phyloP scores from a whole-genome alignment of 2,797 vertebrate genomes.

The Acanthiza pusilla region DNA sequence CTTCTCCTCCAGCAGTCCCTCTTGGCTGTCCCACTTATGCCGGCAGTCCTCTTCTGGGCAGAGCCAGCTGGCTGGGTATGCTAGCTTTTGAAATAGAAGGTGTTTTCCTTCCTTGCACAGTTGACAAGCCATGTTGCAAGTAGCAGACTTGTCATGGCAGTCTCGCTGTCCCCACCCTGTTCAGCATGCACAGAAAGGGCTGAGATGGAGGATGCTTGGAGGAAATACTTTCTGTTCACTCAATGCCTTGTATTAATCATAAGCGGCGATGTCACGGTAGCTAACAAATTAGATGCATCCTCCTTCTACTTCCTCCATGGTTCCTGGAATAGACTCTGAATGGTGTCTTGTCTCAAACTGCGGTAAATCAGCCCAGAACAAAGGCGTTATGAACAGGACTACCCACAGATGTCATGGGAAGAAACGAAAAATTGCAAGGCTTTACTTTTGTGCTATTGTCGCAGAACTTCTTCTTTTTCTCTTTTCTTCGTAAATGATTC shows the following conservation, averaged over 20 bases:
- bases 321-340: constrained; percentile 53
- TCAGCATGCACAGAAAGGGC: not conserved
- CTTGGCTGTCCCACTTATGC: not conserved
- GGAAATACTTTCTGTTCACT: not conserved
- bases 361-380: not conserved
- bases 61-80: not conserved
- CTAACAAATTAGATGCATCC: constrained; percentile 2
- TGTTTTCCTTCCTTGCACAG: not conserved
- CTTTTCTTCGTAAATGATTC: constrained; percentile 12
- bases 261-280: not conserved
- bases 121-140: not conserved
- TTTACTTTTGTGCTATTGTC: constrained; percentile 10
- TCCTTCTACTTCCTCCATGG: constrained; percentile 1
- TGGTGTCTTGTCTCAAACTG: constrained; percentile 26
- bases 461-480: not conserved
- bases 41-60: not conserved
- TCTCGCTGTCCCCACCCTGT: not conserved
- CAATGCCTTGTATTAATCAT: not conserved
- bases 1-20: not conserved
- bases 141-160: not conserved
- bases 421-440: constrained; percentile 9
- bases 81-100: not conserved
- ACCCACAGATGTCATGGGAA: constrained; percentile 49
- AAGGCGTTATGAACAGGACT: constrained; percentile 34
- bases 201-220: not conserved